A percentile compares a stretch with the other conserved stretches of the same genome.
Conservation (phyloP, 2,888 invertebrate species). For the Plebejus anna region DNA sequence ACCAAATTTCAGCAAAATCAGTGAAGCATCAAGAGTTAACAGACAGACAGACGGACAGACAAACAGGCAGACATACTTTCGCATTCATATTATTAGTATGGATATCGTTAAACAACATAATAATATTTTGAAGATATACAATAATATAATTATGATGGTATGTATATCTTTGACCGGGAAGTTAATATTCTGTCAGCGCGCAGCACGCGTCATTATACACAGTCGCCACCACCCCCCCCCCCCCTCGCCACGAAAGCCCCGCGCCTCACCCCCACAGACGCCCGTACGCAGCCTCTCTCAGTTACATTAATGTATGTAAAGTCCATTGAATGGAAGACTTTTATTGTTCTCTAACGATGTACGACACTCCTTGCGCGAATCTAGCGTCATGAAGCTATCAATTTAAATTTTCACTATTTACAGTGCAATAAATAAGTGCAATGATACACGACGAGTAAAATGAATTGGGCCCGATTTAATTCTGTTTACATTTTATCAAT, state of each 20-base stretch:
- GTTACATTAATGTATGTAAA: not conserved
- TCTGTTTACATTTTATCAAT: not conserved
- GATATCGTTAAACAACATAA: too few relatives aligned
- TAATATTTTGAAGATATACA: too few relatives aligned
- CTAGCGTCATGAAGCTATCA: not conserved
- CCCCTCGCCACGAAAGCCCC: too few relatives aligned
- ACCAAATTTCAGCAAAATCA: too few relatives aligned
- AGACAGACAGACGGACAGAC: too few relatives aligned
- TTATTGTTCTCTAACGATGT: not conserved
- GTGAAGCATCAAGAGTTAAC: too few relatives aligned
- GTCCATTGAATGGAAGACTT: not conserved
- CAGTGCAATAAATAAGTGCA: not conserved
- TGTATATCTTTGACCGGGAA: not conserved
- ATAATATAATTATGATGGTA: too few relatives aligned
- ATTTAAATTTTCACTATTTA: not conserved
- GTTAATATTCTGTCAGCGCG: not conserved
- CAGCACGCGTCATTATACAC: not conserved
- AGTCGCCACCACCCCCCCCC: not conserved
- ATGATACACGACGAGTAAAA: not conserved
- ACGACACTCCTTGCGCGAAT: not conserved
- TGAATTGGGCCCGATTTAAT: not conserved
- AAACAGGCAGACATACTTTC: too few relatives aligned
- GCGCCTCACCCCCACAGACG: not conserved
- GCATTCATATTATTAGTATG: too few relatives aligned
- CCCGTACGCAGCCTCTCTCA: not conserved